Evolutionary conservation across 2,113 vertebrate genomes (phyloP).

Genomic region (Cacatua alba): DNA sequence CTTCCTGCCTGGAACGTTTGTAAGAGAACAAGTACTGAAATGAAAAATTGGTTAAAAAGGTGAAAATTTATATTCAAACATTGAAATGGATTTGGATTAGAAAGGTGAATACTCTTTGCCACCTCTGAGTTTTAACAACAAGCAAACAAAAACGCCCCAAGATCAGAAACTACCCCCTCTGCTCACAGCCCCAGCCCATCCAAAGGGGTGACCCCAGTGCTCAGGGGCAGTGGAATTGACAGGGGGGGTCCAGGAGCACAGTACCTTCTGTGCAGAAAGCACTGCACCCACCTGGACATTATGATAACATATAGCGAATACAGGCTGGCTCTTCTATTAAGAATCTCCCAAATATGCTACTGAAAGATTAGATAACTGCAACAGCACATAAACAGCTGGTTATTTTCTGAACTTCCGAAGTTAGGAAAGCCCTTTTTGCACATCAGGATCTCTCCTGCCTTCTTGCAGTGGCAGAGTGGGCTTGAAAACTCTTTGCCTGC

Average conservation of each 20-base stretch:
- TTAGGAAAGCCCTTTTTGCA: background rate
- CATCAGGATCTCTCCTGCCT: background rate
- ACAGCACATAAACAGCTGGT: background rate
- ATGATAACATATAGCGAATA: rapidly evolving
- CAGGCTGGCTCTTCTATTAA: background rate
- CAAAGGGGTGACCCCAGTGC: background rate
- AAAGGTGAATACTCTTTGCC: background rate
- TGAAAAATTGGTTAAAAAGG: rapidly evolving
- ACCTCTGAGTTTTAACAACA: background rate
- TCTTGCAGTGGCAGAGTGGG: background rate
- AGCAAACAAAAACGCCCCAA: background rate
- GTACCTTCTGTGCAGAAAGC: background rate
- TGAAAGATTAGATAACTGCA: background rate
- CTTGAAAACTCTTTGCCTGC: background rate
- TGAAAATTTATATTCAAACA: background rate
- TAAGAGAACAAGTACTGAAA: background rate
- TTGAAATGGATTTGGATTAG: background rate
- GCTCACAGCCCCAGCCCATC: no score
- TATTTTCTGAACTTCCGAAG: background rate
- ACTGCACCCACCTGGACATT: background rate
- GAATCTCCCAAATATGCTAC: background rate
- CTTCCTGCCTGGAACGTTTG: background rate
- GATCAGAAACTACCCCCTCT: background rate
- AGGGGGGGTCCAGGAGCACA: background rate
- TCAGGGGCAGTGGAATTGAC: no score